Conservation (phyloP, 2,113 vertebrate species). For the Daubentonia madagascariensis region DNA sequence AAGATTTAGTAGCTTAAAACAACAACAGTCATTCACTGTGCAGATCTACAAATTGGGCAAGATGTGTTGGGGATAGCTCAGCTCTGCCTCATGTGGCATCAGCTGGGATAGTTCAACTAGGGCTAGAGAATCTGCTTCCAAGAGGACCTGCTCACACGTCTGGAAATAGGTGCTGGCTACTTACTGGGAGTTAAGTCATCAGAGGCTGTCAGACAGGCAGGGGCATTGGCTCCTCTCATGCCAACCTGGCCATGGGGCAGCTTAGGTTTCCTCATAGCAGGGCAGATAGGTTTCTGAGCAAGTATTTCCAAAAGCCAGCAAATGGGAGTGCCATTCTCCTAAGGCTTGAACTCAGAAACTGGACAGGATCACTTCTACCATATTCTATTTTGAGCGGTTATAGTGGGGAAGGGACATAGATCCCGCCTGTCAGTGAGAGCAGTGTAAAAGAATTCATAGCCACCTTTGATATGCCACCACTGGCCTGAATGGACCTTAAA, state of each 20-base stretch:
- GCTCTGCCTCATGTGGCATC: not conserved
- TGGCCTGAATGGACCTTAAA: not conserved
- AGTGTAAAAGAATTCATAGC: not conserved
- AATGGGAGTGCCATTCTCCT: not conserved
- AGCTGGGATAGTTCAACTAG: not conserved
- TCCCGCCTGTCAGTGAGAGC: not conserved
- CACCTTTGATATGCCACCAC: not conserved
- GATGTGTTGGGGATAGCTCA: not conserved
- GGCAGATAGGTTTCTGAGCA: not conserved
- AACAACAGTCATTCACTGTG: not conserved
- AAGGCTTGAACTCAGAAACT: not conserved
- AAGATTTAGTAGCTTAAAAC: not conserved
- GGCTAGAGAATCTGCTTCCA: not conserved
- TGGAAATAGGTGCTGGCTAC: not conserved
- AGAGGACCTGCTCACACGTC: not conserved
- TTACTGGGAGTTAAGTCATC: not conserved
- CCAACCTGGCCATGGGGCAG: no score
- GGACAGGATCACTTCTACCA: no score
- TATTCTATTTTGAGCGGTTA: not conserved
- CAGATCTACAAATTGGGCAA: not conserved
- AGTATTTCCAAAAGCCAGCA: not conserved
- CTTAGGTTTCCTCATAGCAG: not conserved
- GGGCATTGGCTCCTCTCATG: not conserved
- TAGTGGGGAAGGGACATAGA: not conserved
- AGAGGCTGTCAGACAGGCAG: not conserved